Conservation (phyloP, 2,797 vertebrate genomes). For the Rhabdomys pumilio region DNA sequence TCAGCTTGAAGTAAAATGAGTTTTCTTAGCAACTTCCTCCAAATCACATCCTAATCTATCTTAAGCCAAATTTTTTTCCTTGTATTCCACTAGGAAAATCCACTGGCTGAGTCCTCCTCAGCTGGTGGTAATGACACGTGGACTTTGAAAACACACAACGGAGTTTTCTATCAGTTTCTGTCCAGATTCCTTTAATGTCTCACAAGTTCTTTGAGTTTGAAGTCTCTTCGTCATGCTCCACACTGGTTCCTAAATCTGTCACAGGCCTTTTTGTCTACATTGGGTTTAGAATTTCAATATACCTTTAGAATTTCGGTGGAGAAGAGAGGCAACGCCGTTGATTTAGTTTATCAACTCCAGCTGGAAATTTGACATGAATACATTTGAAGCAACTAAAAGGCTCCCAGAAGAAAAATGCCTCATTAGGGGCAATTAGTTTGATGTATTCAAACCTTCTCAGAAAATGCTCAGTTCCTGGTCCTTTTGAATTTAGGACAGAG, state of each 20-base stretch:
- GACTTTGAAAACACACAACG: neutral
- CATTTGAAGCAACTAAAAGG: conserved; percentile 57
- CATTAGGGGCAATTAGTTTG: conserved; percentile 71
- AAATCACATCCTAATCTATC: neutral
- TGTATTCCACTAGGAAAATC: conserved; percentile 5
- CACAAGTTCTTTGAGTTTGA: conserved; percentile 25
- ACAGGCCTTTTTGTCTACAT: neutral
- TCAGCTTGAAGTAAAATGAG: neutral
- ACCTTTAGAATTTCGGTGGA: conserved; percentile 16
- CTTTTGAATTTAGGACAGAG: conserved; percentile 68
- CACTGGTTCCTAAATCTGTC: neutral
- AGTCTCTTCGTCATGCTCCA: neutral
- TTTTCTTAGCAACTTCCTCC: conserved; percentile 19
- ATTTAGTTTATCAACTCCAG: conserved; percentile 36
- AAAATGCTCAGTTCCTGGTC: conserved; percentile 58
- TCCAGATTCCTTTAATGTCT: conserved; percentile 38
- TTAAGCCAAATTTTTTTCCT: conserved; percentile 8
- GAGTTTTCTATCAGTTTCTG: conserved; percentile 29
- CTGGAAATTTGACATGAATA: conserved; percentile 59
- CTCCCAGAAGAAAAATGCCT: conserved; percentile 37
- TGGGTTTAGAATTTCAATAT: conserved; percentile 46
- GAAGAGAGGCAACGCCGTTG: neutral
- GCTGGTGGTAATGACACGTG: neutral
- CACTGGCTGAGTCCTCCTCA: neutral
- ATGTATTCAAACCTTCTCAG: conserved; percentile 63